Conservation (phyloP, 2,888 invertebrate genomes). For the Papilio elwesi region DNA sequence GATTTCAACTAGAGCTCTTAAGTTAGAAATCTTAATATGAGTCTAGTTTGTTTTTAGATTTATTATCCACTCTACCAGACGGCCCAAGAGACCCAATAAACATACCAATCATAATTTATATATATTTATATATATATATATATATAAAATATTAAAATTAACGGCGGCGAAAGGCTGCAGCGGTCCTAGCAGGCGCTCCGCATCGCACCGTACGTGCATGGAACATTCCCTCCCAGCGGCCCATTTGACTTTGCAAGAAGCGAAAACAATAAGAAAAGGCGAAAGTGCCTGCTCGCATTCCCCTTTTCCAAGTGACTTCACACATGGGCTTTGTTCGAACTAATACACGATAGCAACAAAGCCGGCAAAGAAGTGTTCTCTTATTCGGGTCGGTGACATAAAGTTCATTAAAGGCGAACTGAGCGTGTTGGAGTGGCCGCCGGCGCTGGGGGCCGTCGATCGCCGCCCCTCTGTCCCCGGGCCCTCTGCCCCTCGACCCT, state of each 20-base stretch:
- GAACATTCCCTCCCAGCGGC: slow-evolving; percentile 52
- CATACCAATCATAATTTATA: too few species aligned
- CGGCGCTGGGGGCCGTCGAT: slow-evolving; percentile 63
- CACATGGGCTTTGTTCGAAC: slow-evolving; percentile 74
- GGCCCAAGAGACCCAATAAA: too few species aligned
- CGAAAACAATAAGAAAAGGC: slow-evolving; percentile 70
- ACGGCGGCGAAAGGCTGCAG: neutral
- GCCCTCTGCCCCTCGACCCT: slow-evolving; percentile 51
- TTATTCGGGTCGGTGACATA: slow-evolving; percentile 79
- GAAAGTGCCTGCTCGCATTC: slow-evolving; percentile 67
- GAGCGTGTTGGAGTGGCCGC: slow-evolving; percentile 79
- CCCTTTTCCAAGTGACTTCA: slow-evolving; percentile 74
- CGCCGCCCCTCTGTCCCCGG: slow-evolving; percentile 51
- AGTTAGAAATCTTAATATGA: too few species aligned
- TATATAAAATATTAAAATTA: too few species aligned
- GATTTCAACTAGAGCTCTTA: neutral
- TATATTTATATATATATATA: too few species aligned
- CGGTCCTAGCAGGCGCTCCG: too few species aligned
- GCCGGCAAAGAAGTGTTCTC: slow-evolving; percentile 77
- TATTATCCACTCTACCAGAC: too few species aligned
- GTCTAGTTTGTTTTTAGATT: too few species aligned
- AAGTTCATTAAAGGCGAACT: slow-evolving; percentile 82
- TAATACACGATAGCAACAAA: slow-evolving; percentile 77
- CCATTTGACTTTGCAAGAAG: slow-evolving; percentile 68
- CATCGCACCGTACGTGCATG: slow-evolving; percentile 42